These are phyloP conservation scores for Netelia melanura DNA, from an alignment of 2,888 invertebrate species.

Conservation along the genomic window DNA sequence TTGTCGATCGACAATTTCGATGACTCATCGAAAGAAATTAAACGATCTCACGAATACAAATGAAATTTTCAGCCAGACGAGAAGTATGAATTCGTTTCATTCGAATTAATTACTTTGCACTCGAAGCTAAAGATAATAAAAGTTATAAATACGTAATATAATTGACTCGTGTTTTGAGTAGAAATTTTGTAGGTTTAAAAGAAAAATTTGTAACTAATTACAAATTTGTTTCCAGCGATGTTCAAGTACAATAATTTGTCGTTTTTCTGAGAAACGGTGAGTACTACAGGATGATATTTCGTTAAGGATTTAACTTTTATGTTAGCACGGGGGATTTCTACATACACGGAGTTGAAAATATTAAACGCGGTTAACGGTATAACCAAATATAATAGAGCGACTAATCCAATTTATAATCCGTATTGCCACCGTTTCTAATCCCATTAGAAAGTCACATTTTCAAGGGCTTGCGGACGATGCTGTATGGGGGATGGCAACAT, in stretches of 20 bases:
- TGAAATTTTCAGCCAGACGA: neutral
- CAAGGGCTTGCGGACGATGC: conserved; percentile 62
- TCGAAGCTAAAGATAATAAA: no score
- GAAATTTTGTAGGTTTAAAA: no score
- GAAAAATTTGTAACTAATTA: no score
- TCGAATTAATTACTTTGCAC: neutral
- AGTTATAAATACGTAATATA: no score
- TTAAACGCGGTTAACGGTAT: conserved; percentile 74
- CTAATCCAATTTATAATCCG: conserved; percentile 80
- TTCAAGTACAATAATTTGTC: neutral
- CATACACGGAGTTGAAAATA: conserved; percentile 33
- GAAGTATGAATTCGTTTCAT: neutral
- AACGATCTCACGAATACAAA: conserved; percentile 26
- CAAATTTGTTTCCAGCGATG: no score
- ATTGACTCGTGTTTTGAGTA: no score
- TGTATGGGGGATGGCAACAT: neutral
- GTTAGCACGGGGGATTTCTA: conserved; percentile 31
- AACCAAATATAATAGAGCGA: conserved; percentile 72
- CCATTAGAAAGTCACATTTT: conserved; percentile 79
- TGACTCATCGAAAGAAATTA: conserved; percentile 69
- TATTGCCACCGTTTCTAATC: conserved; percentile 77
- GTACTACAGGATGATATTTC: neutral
- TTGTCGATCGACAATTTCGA: conserved; percentile 49
- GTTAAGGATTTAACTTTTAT: conserved; percentile 11
- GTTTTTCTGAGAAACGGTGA: neutral